Conservation (phyloP, 2,888 invertebrate genomes). For the Sinodicranocentrus sp. region DNA sequence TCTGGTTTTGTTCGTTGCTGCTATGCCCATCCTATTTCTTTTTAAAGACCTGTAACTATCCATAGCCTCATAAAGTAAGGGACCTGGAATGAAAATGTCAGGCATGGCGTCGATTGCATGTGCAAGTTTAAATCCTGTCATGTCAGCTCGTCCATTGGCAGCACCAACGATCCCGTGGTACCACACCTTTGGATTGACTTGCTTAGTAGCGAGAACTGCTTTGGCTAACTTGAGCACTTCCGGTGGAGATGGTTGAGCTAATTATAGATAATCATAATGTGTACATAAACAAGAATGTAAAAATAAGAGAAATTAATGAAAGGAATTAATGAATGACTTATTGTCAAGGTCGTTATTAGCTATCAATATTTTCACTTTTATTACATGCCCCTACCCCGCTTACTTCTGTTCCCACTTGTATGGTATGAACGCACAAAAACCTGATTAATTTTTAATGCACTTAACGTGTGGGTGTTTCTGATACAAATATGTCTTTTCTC, state of each 20-base stretch:
- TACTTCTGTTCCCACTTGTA: too few relatives aligned
- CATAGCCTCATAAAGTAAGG: slow-evolving; percentile 33
- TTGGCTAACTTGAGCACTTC: slow-evolving; percentile 49
- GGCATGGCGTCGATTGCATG: slow-evolving; percentile 64
- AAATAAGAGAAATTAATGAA: not conserved
- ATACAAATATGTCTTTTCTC: too few relatives aligned
- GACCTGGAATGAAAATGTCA: slow-evolving; percentile 57
- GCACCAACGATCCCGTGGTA: slow-evolving; percentile 54
- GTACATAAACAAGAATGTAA: not conserved
- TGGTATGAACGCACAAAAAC: too few relatives aligned
- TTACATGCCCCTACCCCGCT: not conserved
- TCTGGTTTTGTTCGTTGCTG: not conserved
- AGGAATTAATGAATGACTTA: not conserved
- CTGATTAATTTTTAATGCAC: too few relatives aligned
- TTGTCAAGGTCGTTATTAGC: slow-evolving; percentile 12
- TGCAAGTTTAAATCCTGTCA: slow-evolving; percentile 49
- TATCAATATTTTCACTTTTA: not conserved
- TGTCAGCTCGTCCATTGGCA: slow-evolving; percentile 36
- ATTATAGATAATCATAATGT: slow-evolving; percentile 12
- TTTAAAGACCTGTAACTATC: slow-evolving; percentile 7
- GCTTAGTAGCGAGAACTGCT: not conserved
- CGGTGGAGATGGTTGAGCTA: slow-evolving; percentile 40
- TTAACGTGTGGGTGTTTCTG: too few relatives aligned
- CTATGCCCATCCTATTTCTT: not conserved
- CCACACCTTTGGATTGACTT: slow-evolving; percentile 65